phyloP scores from a whole-genome alignment of 2,113 vertebrate genomes.

The Gopherus flavomarginatus region DNA sequence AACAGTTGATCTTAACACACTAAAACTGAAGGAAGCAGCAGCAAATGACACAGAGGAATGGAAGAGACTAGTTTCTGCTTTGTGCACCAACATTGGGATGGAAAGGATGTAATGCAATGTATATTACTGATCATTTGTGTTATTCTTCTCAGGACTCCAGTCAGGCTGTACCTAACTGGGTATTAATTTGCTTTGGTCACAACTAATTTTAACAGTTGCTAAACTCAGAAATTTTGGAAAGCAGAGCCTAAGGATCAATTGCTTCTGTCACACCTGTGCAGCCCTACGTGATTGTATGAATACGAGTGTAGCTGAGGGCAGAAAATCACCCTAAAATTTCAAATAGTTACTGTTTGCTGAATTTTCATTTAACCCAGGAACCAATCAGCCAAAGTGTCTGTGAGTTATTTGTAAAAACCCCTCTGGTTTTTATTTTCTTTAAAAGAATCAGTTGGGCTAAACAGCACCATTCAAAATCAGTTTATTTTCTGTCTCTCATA shows the following conservation, averaged over 20 bases:
- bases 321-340: not conserved
- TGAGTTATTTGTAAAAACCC: not conserved
- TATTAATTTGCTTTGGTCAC: not conserved
- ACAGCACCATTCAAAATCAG: not conserved
- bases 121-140: not conserved
- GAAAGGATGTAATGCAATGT: not conserved
- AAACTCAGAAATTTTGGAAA: not conserved
- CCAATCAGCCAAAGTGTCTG: not conserved
- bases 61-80: not conserved
- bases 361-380: constrained; percentile 59
- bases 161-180: constrained; percentile 41
- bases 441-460: not conserved
- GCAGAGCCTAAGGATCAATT: not conserved
- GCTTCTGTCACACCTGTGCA: not conserved
- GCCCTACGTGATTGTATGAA: not conserved
- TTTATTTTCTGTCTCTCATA: not conserved
- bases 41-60: not conserved
- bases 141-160: constrained; percentile 21
- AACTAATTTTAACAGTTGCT: not conserved
- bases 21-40: not conserved
- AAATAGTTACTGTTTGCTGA: constrained; percentile 29
- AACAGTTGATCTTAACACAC: not conserved
- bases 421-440: not conserved
- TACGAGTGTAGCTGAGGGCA: not conserved
- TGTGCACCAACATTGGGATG: not conserved